A percentile compares a stretch with the other conserved stretches of the same genome.
These are phyloP conservation scores for Nemotelus pantherinus DNA, from an alignment of 2,888 invertebrate species.

Conservation along the genomic window DNA sequence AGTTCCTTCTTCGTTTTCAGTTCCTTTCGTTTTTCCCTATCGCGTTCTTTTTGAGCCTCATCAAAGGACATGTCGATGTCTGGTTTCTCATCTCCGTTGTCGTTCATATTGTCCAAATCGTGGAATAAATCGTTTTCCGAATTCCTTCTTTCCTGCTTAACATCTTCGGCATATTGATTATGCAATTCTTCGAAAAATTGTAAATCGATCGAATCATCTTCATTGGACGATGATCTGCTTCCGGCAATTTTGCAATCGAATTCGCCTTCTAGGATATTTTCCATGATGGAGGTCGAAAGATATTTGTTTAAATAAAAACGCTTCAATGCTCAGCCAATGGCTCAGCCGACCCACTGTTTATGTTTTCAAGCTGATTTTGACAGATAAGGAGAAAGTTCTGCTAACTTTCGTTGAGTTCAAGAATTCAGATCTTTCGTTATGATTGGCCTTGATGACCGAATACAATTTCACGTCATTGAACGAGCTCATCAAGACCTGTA, in stretches of 20 bases:
- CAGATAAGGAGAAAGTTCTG: slow-evolving; percentile 27
- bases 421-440: not conserved
- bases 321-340: no score
- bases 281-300: slow-evolving; percentile 9
- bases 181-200: slow-evolving; percentile 48
- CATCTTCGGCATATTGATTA: slow-evolving; percentile 27
- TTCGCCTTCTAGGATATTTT: slow-evolving; percentile 37
- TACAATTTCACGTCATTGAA: slow-evolving; percentile 9
- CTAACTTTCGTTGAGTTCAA: slow-evolving; percentile 6
- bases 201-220: slow-evolving; percentile 48
- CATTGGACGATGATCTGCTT: slow-evolving; percentile 45
- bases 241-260: slow-evolving; percentile 46
- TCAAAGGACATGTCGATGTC: slow-evolving; percentile 7
- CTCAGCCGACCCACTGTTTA: not conserved
- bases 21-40: slow-evolving; percentile 70
- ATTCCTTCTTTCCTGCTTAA: not conserved
- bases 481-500: not conserved
- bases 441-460: not conserved
- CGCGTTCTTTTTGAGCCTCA: slow-evolving; percentile 44
- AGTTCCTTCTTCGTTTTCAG: slow-evolving; percentile 82
- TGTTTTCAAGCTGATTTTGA: not conserved
- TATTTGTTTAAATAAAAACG: not conserved
- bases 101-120: slow-evolving; percentile 28
- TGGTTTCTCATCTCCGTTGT: not conserved
- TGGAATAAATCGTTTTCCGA: slow-evolving; percentile 28